Base-by-base conservation (phyloP, 2,888 invertebrate species). In the Volucella inflata region DNA sequence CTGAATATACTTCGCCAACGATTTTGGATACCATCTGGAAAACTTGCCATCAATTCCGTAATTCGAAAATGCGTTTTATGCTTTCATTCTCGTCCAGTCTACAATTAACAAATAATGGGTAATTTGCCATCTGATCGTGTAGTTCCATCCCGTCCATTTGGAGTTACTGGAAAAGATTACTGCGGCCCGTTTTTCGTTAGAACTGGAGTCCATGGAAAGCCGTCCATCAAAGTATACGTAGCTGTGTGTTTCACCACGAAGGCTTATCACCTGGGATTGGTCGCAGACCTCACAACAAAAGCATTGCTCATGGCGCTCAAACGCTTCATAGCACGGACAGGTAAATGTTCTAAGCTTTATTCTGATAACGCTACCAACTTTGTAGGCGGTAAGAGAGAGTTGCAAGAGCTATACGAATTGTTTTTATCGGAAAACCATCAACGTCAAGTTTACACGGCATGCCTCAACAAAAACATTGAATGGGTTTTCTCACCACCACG, bases 331-430 rank as follows among this genome's bases (percentile, higher is more conserved):
- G 57, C 57, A 2, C 16, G 16, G 40, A 57, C n/a, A n/a, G n/a
- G n/a, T n/a, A n/a, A n/a, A n/a, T n/a, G n/a, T n/a, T n/a, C n/a
- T n/a, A n/a, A 14, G 42, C 38, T 65, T 17, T 65, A 51, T 65
- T 65, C 42, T n/a, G 65, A 65, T 14, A 65, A 65, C 36, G 64
- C 64, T 30, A 62, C 48, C 2, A 62, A 62, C 17, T 48, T 62
- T 30, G 17, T 30, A 62, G 36, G 38, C 12, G 50, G 38, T 16
- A 50, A 36, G 16, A 4, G n/a, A 2, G 65, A 65, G 21, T 17
- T 65, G 11, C 6, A 42, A 9, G 42, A 65, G 11, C n/a, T 53
- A 40, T 40, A 53, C n/a, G n/a, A 6, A 9, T 2, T 65, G 10
- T 65, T 70, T 38, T 30, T 57, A 12, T 70, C 57, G 0, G 44